Conservation (phyloP, 2,113 vertebrate species). For the Eclectus roratus region DNA sequence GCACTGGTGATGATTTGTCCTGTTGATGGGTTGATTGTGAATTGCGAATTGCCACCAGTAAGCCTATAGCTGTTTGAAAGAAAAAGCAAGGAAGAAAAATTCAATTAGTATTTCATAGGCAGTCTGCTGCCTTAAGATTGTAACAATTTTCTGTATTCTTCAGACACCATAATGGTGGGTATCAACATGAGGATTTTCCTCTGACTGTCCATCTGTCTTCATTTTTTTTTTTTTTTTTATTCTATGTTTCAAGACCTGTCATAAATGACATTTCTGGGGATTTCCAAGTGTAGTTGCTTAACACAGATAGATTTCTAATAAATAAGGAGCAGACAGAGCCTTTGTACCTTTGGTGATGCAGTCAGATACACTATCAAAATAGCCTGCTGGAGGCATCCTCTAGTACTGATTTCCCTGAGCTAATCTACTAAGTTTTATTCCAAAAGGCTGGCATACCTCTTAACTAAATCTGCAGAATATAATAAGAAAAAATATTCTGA, state of each 20-base stretch:
- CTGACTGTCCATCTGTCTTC: neutral
- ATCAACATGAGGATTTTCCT: neutral
- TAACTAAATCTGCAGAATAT: neutral
- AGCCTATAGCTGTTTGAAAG: slow-evolving; percentile 85
- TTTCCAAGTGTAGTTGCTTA: neutral
- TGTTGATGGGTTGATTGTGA: slow-evolving; percentile 96
- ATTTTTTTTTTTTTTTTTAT: neutral
- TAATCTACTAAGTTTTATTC: neutral
- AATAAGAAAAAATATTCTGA: neutral
- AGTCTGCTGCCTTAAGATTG: neutral
- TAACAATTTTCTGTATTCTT: neutral
- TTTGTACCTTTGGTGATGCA: neutral
- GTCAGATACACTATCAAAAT: neutral
- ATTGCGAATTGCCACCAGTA: slow-evolving; percentile 88
- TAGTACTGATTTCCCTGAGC: neutral
- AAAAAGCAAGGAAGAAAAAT: neutral
- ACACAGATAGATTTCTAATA: neutral
- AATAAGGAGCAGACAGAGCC: neutral
- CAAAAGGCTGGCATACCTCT: neutral
- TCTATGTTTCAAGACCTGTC: neutral
- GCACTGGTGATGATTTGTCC: slow-evolving; percentile 96
- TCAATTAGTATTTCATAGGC: neutral
- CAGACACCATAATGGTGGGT: neutral
- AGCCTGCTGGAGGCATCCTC: neutral
- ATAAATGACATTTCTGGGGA: neutral